Conservation (phyloP, 2,113 vertebrate species). For the Acrocephalus arundinaceus region DNA sequence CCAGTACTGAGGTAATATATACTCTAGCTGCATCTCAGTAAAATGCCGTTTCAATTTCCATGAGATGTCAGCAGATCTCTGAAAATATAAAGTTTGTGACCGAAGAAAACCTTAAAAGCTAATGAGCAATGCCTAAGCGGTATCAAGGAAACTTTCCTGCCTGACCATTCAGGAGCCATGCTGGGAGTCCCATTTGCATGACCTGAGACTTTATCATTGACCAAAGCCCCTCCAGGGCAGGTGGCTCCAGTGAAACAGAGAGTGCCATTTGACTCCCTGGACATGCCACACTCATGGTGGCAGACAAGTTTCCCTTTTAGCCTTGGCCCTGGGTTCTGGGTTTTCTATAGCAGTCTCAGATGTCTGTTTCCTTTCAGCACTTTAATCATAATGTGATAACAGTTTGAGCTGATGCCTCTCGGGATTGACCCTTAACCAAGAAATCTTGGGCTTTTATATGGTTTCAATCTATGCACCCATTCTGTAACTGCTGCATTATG, state of each 20-base stretch:
- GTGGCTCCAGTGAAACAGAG: neutral
- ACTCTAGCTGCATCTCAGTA: neutral
- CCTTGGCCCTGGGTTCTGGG: neutral
- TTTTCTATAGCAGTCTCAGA: neutral
- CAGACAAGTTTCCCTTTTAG: neutral
- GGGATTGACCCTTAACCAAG: neutral
- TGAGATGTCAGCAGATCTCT: neutral
- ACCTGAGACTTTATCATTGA: fast-evolving
- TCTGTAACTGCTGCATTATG: neutral
- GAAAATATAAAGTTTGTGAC: neutral
- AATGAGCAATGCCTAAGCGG: fast-evolving
- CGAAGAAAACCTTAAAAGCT: neutral
- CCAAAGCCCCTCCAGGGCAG: neutral
- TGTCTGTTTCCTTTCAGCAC: neutral
- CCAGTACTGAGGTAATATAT: neutral
- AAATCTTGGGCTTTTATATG: neutral
- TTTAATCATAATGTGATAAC: neutral
- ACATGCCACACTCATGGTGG: neutral
- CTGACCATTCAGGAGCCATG: neutral
- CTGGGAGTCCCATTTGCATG: neutral
- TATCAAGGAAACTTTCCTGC: neutral
- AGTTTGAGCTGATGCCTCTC: neutral
- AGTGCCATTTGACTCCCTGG: neutral
- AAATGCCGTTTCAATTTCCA: neutral
- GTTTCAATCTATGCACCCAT: neutral